Evolutionary conservation across 2,113 vertebrate genomes (phyloP), one percentile per base, ranked within the genome.

Genomic region (Pelecanus crispus): DNA sequence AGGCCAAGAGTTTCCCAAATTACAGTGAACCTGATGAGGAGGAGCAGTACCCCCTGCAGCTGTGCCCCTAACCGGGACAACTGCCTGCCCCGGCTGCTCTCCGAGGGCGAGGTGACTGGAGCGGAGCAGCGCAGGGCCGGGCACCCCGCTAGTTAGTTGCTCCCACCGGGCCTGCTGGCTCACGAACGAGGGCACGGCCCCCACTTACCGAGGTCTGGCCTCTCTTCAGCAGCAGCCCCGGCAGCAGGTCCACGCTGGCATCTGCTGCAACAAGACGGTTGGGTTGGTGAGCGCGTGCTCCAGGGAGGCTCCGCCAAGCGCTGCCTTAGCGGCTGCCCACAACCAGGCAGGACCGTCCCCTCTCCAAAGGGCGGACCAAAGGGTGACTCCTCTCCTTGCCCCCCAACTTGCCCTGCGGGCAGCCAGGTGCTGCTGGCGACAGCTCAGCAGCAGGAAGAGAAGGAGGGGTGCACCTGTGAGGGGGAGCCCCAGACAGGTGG

Each of bases 151-250:
- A n/a, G 1, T 7, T 10, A 72, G 24, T 9, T 47, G 32, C 19
- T 68, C 15, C 49, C 50, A 29, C 9, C 2, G 0, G 9, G 3
- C 9, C 36, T 17, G 28, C 62, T 5, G 31, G 32, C 42, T 68
- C 26, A 66, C 1, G 4, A 19, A 38, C 2, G 8, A 11, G 49
- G 28, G 38, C 40, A 36, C 2, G 4, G n/a, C 53, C 29, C 26
- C 26, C 56, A 31, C 98, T 98, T 82, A 98, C 98, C 95, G 98
- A 98, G 73, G 92, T 97, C 91, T 98, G 98, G 86, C 98, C 97
- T 74, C 98, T 98, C 97, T 98, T 98, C 90, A 98, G 97, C 83
- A 97, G 3, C 89, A 98, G 95, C 67, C 97, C 98, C 1, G 98
- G 98, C 83, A 98, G 61, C 87, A 97, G 81, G 61, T 97, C 97